Base-by-base conservation (phyloP, 1,140 invertebrate genomes). In the Leucophenga varia region DNA sequence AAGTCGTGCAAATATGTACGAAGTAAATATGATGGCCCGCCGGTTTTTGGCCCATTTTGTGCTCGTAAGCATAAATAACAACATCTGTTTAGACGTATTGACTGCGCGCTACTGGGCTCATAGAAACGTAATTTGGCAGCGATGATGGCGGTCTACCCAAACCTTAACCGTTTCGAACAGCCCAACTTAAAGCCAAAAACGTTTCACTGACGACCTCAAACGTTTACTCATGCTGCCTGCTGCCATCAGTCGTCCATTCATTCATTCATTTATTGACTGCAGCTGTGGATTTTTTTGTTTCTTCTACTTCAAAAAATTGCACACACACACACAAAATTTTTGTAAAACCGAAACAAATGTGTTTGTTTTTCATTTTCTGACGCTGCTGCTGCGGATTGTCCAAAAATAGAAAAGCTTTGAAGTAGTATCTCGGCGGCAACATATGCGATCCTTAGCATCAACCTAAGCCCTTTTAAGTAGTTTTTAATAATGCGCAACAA, bases 361-460 rank as follows among this genome's bases (percentile, higher is more conserved):
- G 59, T 61, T 61, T 61, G 59, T 61, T 61, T 61, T 61, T 61
- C 59, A 61, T 61, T 61, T 61, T 57, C 59, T 54, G 51, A 59
- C 52, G 47, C 47, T 46, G 41, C 21, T 36, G 32, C 13, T 19
- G 37, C 42, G 14, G 37, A 36, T 14, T 14, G 5, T 34, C 32
- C 4, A 34, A 34, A 34, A 34, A 34, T 34, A 34, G 5, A 34
- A 10, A n/a, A 6, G 32, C 32, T 14, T 10, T 34, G 32, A 34
- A 10, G 16, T 5, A n/a, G 32, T 10, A 5, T 10, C 4, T 34
- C 32, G 32, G n/a, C n/a, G n/a, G n/a, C n/a, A n/a, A n/a, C 32
- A 34, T 34, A 34, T 34, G 32, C 32, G 32, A 10, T 44, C 13
- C 9, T n/a, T n/a, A 37, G n/a, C 17, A n/a, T 12, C 6, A n/a